Percentiles rank a stretch among this genome's conserved stretches.
Evolutionary conservation across 2,797 vertebrate species (phyloP).

Genomic region (Chiloscyllium punctatum): DNA sequence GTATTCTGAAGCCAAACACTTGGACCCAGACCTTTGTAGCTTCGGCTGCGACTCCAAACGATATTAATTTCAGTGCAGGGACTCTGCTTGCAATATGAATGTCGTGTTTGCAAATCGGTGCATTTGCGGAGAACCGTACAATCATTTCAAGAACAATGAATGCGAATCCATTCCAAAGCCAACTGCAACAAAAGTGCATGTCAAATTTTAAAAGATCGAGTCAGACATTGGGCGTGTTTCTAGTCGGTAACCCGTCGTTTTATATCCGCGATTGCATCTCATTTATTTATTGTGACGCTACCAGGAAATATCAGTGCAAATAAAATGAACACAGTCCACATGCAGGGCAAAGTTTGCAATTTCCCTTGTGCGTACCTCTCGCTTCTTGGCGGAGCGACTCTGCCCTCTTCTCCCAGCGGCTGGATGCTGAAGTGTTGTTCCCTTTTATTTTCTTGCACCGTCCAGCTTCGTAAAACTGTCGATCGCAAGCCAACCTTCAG

Average conservation of each 20-base stretch:
- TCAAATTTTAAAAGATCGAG: background rate
- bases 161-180: background rate
- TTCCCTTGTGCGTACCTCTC: background rate
- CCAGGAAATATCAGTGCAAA: background rate
- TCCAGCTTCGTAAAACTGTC: background rate
- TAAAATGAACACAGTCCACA: background rate
- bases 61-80: background rate
- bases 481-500: too few species aligned
- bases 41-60: background rate
- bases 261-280: background rate
- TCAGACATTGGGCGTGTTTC: background rate
- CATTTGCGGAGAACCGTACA: background rate
- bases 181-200: background rate
- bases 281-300: background rate
- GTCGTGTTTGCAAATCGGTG: background rate
- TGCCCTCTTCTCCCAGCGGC: background rate
- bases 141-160: background rate
- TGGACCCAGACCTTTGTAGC: background rate
- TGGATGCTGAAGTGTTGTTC: background rate
- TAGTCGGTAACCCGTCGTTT: background rate
- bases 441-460: background rate
- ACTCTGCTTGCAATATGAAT: too few species aligned
- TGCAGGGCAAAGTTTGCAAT: conserved; percentile 17
- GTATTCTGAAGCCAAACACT: background rate
- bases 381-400: background rate